Evolutionary conservation across 2,888 invertebrate species (phyloP).

Genomic region (Matsumyia berberina): DNA sequence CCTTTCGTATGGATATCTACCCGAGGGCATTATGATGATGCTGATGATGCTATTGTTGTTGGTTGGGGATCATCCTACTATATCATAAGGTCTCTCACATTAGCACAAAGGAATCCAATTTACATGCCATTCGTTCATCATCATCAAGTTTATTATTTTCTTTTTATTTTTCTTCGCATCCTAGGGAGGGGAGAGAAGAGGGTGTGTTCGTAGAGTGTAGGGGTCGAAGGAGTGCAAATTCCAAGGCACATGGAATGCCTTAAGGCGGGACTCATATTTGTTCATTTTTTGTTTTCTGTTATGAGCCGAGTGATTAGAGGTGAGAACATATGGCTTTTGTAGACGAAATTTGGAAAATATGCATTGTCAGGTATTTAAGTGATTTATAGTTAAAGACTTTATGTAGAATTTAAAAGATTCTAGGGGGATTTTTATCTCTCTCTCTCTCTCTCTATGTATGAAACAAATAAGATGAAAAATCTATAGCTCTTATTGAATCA

Average conservation of each 20-base stretch:
- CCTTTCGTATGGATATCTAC: constrained; percentile 18
- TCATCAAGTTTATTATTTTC: constrained; percentile 28
- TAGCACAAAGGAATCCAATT: constrained; percentile 57
- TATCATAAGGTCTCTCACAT: constrained; percentile 30
- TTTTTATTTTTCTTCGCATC: neutral
- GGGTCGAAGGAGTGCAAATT: constrained; percentile 27
- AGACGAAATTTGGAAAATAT: neutral
- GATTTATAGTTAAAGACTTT: too few species aligned
- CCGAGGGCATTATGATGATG: constrained; percentile 17
- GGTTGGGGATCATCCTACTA: constrained; percentile 41
- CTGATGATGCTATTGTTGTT: constrained; percentile 32
- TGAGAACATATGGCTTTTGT: neutral
- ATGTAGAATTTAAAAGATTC: too few species aligned
- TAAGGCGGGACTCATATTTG: constrained; percentile 8
- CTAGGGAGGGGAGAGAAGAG: neutral
- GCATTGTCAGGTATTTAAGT: neutral
- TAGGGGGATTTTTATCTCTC: too few species aligned
- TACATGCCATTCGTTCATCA: constrained; percentile 58
- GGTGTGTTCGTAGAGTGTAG: neutral
- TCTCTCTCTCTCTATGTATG: too few species aligned
- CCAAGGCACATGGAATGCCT: constrained; percentile 12
- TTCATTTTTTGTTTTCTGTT: neutral
- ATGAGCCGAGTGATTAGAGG: neutral
- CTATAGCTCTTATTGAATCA: too few species aligned
- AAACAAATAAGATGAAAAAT: too few species aligned